phyloP scores from a whole-genome alignment of 2,888 invertebrate species.

The Drosophila mayaguana region DNA sequence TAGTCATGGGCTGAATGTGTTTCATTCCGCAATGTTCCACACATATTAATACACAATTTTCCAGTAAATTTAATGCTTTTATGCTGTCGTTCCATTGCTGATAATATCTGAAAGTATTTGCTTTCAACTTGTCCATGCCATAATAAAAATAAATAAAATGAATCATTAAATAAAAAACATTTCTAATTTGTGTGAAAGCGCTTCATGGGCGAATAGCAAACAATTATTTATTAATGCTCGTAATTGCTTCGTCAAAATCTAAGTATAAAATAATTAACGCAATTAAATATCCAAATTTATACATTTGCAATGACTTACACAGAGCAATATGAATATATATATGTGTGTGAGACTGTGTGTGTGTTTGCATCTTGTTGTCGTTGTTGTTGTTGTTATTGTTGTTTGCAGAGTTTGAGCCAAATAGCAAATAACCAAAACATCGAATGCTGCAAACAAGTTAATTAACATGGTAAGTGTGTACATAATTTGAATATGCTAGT shows the following conservation, averaged over 20 bases:
- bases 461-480: conserved; percentile 32
- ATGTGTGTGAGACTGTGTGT: not conserved
- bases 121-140: not conserved
- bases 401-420: conserved; percentile 13
- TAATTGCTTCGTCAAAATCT: conserved; percentile 26
- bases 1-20: not conserved
- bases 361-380: not conserved
- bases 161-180: conserved; percentile 1
- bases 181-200: conserved; percentile 6
- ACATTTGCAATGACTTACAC: not conserved
- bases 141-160: too few relatives aligned
- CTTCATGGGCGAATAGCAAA: conserved; percentile 1
- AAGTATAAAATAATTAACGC: conserved; percentile 9
- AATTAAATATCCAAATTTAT: conserved; percentile 3
- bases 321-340: not conserved
- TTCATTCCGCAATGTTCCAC: conserved; percentile 6
- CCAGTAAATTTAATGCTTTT: not conserved
- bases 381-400: not conserved
- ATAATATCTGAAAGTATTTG: conserved; percentile 1
- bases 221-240: conserved; percentile 14
- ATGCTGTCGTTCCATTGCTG: not conserved
- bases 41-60: not conserved
- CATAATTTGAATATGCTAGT: conserved; percentile 35
- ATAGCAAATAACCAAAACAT: conserved; percentile 25
- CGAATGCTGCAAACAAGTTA: conserved; percentile 26